Base-by-base conservation (phyloP, 2,797 vertebrate species). In the Otolemur crassicaudatus region DNA sequence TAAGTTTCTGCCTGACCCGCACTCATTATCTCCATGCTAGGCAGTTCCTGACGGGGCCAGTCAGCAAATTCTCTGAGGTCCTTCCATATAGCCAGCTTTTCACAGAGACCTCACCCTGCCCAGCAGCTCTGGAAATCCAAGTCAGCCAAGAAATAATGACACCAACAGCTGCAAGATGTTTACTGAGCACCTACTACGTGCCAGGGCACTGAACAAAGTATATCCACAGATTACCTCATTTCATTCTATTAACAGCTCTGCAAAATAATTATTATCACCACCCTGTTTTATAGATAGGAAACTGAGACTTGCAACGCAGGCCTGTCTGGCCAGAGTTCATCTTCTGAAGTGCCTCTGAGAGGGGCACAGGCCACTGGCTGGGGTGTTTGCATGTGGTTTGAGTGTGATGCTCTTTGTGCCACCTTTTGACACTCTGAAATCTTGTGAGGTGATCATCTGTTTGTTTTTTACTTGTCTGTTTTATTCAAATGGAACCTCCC, bases 371-470 rank as follows among this genome's bases (percentile, higher is more conserved):
- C 29, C 27, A 0, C 7, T 3, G 69, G 56, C 69, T 1, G 1
- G 65, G 37, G 23, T 1, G 2, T n/a, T 2, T 12, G 20, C 27
- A 17, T 11, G 0, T 0, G 2, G 61, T 61, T 27, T 17, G 8
- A 60, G 4, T 22, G n/a, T 0, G 3, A 4, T 1, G 61, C 80
- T 31, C 12, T n/a, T 17, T 0, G 23, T 10, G 8, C 46, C 46
- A 49, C 10, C 10, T 17, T 3, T 23, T 61, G 46, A 49, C 46
- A 14, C 49, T 49, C 49, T 14, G 14, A 29, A 27, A 46, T 46
- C 23, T 27, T 76, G 29, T 20, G 46, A 29, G 17, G 43, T 49
- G 27, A 17, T 29, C 40, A 27, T 14, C 46, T 31, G 43, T 19
- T 75, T 72, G 53, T 27, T 60, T 77, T 46, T 46, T 16, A 5